Base-by-base conservation (phyloP, 2,797 vertebrate species). In the Threskiornis aethiopicus region DNA sequence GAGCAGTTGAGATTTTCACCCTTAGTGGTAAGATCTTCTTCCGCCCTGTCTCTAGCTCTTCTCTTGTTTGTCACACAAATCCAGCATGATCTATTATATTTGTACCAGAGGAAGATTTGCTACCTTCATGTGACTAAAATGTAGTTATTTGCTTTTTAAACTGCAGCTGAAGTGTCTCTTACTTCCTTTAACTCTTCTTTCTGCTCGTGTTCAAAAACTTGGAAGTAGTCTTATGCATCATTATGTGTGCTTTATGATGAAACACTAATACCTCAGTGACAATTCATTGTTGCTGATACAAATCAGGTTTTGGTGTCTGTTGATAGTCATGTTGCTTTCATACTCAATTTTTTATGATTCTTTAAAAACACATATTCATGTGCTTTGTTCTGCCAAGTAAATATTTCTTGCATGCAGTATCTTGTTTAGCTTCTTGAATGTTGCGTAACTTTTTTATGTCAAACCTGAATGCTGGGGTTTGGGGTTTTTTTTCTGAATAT, bases 1-100 rank as follows among this genome's bases (percentile, higher is more conserved):
- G 67, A 91, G 69, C 78, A 89, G 35, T 77, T 96, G 87, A 64
- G 69, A 81, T 94, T 90, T 95, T 95, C 87, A 92, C 78, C 42
- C 84, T 85, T 92, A 77, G 87, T 91, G 87, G 91, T 94, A 94
- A 95, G 95, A 91, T 83, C 35, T 47, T 84, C 59, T 78, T 69
- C 71, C 3, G 6, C 51, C 58, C 46, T 94, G 28, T 80, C 62
- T 96, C 72, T n/a, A 84, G 47, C 54, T 91, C 79, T 39, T 85
- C 51, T 82, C 59, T 80, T 80, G 52, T 91, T 70, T 86, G 89
- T 94, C 54, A 80, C 47, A 65, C 22, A 90, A 91, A 77, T 93
- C 37, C 42, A 83, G 87, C 93, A 95, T 95, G 87, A 66, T 72
- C 76, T 96, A 33, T 87, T 31, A 6, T 89, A 42, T 80, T 83